Percentiles rank a stretch among this genome's conserved stretches.
phyloP scores from a whole-genome alignment of 2,113 vertebrate species.

The Cairina moschata region DNA sequence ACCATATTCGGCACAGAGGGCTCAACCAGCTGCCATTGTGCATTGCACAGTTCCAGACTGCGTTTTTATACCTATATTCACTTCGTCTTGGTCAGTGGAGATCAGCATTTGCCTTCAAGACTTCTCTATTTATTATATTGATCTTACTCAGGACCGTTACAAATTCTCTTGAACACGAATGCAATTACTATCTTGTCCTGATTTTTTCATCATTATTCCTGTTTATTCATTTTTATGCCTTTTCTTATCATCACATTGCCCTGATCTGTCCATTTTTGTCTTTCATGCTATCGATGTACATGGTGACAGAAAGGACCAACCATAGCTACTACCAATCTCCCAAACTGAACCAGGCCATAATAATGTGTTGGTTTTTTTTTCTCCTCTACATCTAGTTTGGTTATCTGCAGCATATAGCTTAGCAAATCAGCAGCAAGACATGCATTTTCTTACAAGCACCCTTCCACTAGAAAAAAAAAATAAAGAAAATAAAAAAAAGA shows the following conservation, averaged over 20 bases:
- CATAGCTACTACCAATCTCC: not conserved
- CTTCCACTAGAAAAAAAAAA: not conserved
- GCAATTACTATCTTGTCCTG: not conserved
- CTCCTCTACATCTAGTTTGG: too few species aligned
- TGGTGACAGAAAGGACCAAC: not conserved
- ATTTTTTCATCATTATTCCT: not conserved
- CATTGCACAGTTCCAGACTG: not conserved
- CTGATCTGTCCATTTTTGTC: not conserved
- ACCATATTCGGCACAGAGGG: not conserved
- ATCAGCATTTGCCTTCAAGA: not conserved
- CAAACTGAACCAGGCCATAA: not conserved
- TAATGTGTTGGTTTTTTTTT: not conserved
- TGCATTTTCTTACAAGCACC: not conserved
- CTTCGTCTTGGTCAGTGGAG: not conserved
- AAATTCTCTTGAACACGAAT: not conserved
- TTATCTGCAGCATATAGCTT: not conserved
- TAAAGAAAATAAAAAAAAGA: not conserved
- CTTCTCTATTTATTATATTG: too few species aligned
- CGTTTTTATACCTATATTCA: not conserved
- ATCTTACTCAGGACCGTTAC: not conserved
- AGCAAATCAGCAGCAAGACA: not conserved
- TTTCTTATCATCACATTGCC: not conserved
- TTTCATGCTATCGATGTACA: rapidly evolving
- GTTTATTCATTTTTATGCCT: not conserved
- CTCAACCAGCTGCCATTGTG: not conserved